Evolutionary conservation across 1,140 invertebrate species (phyloP).

Genomic region (Pseudobourletiella spinata): DNA sequence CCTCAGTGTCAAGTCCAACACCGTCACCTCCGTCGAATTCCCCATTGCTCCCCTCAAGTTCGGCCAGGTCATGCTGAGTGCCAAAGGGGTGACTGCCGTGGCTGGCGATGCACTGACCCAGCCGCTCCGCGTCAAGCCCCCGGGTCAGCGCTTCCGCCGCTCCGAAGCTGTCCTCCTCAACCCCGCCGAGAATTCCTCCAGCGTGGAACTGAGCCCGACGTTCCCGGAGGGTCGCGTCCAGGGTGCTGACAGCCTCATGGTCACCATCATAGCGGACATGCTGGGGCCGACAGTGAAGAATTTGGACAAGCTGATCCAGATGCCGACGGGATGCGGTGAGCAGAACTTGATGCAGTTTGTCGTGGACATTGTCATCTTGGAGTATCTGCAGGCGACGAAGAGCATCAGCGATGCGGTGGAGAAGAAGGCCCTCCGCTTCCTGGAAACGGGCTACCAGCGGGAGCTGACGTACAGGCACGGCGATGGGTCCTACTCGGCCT

Average conservation of each 20-base stretch:
- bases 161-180: constrained; percentile 7
- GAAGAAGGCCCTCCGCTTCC: constrained; percentile 58
- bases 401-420: constrained; percentile 53
- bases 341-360: constrained; percentile 91
- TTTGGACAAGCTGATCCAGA: constrained; percentile 60
- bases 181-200: neutral
- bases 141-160: constrained; percentile 11
- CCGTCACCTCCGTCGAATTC: constrained; percentile 14
- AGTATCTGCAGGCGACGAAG: constrained; percentile 56
- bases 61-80: constrained; percentile 50
- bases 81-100: constrained; percentile 41
- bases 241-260: constrained; percentile 59
- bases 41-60: constrained; percentile 9
- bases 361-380: constrained; percentile 74
- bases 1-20: neutral
- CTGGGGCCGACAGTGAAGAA: constrained; percentile 64
- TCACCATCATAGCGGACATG: constrained; percentile 64
- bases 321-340: constrained; percentile 84
- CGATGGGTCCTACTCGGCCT: constrained; percentile 93
- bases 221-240: constrained; percentile 44
- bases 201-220: neutral
- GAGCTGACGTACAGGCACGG: constrained; percentile 51
- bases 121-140: constrained; percentile 17
- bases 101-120: constrained; percentile 19
- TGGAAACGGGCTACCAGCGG: constrained; percentile 82